Conservation (phyloP, 1,140 invertebrate genomes). For the Hylaeus anthracinus region DNA sequence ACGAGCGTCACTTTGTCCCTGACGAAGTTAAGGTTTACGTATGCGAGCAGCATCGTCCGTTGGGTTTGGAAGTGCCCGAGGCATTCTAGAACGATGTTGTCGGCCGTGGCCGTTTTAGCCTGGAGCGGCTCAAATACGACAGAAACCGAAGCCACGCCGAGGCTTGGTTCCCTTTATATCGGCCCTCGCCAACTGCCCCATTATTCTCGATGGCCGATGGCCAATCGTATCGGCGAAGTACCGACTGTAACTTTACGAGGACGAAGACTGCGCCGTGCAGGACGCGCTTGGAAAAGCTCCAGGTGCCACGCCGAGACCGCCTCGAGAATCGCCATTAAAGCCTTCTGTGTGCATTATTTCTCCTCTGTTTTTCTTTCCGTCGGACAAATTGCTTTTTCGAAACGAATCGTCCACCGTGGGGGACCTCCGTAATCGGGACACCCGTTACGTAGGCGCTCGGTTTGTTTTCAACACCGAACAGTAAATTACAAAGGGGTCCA, state of each 20-base stretch:
- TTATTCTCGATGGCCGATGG: conserved; percentile 76
- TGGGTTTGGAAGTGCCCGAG: conserved; percentile 68
- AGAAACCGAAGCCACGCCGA: conserved; percentile 51
- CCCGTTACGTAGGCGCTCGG: too few species aligned
- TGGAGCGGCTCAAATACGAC: conserved; percentile 65
- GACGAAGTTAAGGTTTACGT: conserved; percentile 71
- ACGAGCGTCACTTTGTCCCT: conserved; percentile 72
- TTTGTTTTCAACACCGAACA: too few species aligned
- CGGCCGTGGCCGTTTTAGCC: conserved; percentile 74
- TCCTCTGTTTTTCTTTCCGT: background rate
- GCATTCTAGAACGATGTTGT: conserved; percentile 74
- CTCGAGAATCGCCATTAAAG: background rate
- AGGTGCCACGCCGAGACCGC: background rate
- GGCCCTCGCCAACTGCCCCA: conserved; percentile 72
- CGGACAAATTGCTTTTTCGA: background rate
- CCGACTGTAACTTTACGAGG: conserved; percentile 73
- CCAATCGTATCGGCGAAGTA: conserved; percentile 71
- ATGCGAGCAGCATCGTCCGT: conserved; percentile 69
- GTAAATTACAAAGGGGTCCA: too few species aligned
- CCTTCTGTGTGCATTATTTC: background rate
- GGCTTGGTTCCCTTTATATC: conserved; percentile 71
- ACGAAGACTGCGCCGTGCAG: conserved; percentile 49
- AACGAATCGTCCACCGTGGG: background rate
- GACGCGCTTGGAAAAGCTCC: conserved; percentile 43
- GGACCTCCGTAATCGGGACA: too few species aligned